Evolutionary conservation across 2,797 vertebrate genomes (phyloP).

Genomic region (Chanos chanos): DNA sequence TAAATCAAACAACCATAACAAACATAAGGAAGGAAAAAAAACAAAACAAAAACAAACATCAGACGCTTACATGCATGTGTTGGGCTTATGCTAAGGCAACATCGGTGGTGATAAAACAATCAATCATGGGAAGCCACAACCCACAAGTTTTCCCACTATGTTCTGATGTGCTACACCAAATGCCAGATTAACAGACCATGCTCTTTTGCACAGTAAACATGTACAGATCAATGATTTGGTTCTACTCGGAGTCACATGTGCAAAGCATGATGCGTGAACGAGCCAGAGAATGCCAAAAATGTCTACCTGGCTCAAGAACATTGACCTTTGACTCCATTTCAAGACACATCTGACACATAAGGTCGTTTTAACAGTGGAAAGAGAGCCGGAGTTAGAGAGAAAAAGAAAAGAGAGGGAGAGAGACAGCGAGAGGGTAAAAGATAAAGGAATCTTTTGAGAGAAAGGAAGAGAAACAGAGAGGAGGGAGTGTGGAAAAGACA

Average conservation of each 20-base stretch:
- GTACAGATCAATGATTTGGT: constrained; percentile 44
- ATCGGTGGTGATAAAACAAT: constrained; percentile 23
- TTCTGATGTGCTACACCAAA: constrained; percentile 7
- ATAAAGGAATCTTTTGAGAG: no score
- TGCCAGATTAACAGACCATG: constrained; percentile 18
- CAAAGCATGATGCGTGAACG: constrained; percentile 39
- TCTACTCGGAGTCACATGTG: constrained; percentile 49
- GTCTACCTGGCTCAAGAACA: constrained; percentile 51
- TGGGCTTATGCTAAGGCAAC: no score
- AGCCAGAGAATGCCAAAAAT: constrained; percentile 49
- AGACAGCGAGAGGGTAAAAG: no score
- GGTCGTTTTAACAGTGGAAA: constrained; percentile 8
- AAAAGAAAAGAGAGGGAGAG: constrained; percentile 30
- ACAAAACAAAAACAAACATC: background rate
- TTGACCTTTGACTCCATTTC: constrained; percentile 36
- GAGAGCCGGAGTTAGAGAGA: constrained; percentile 42
- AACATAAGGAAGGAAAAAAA: background rate
- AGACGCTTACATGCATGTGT: no score
- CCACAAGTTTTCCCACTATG: constrained; percentile 48
- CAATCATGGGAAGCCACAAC: constrained; percentile 43
- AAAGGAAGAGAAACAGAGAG: no score
- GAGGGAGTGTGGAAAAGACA: background rate
- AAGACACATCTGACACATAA: constrained; percentile 42
- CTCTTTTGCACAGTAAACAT: constrained; percentile 3
- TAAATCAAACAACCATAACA: no score